Evolutionary conservation across 1,140 invertebrate genomes (phyloP), one percentile per base, ranked within the genome.

Genomic region (Drosophila chauvacae): DNA sequence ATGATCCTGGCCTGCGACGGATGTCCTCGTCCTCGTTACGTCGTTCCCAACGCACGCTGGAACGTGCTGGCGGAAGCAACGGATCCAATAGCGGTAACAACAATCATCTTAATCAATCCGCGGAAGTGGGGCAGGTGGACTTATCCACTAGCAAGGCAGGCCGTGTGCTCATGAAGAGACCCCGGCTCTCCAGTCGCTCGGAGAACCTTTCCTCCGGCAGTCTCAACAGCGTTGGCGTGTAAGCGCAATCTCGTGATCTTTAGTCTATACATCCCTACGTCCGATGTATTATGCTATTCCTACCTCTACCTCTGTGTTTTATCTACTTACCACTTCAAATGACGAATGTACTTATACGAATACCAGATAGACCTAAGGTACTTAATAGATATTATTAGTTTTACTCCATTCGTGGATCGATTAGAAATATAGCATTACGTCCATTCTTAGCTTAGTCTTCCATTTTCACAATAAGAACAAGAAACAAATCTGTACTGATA

Each of bases 181-280:
- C 83, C 18, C 82, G 90, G 14, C 39, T 91, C 16, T 79, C 90
- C 44, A 91, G 90, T 55, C 90, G 82, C 35, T 91, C 82, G 6
- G 90, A 91, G 48, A 91, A 90, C 47, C 78, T 91, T 0, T 91
- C 90, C 4, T 90, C 90, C 16, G 90, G 90, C 39, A 91, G 90
- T 63, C 71, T 91, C 9, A 91, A 91, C 45, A 91, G 90, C 47
- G 86, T 91, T 7, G 90, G 91, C 48, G 90, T 91, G 1, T 80
- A 74, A 72, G n/a, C 60, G 33, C 73, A 80, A 80, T 71, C 56
- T 85, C 81, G 85, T 90, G 86, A 88, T 90, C 85, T 90, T 83
- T 88, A 86, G 79, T 83, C 73, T 72, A 70, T 90, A 77, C 51
- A 61, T 57, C 60, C 53, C 66, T 78, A 61, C 51, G 47, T 13